Percentiles rank a stretch among this genome's conserved stretches.
phyloP scores from a whole-genome alignment of 2,113 vertebrate species.

The Camelus dromedarius region DNA sequence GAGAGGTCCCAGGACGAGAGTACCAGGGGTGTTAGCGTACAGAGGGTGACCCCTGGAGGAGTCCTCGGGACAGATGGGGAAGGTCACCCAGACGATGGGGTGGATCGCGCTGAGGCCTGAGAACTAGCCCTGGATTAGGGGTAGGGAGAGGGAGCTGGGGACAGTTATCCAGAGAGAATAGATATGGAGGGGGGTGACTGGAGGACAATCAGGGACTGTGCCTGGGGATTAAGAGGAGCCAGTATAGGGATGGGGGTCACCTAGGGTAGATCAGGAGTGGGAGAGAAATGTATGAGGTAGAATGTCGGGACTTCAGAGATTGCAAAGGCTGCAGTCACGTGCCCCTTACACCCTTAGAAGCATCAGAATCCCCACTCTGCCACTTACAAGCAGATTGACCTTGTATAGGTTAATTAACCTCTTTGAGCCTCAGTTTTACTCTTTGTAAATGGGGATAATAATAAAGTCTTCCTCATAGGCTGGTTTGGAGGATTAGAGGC shows the following conservation, averaged over 20 bases:
- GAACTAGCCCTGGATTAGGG: neutral
- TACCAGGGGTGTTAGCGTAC: neutral
- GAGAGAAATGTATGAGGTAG: neutral
- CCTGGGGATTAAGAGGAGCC: neutral
- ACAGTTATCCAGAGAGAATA: neutral
- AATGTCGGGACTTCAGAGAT: neutral
- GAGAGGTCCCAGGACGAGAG: neutral
- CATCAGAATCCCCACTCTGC: neutral
- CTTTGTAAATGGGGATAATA: neutral
- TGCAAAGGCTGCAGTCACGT: neutral
- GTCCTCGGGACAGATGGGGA: neutral
- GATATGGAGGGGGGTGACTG: neutral
- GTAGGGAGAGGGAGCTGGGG: no score
- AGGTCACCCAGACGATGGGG: neutral
- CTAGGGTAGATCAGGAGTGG: neutral
- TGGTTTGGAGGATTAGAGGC: slow-evolving; percentile 4
- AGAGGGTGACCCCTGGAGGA: neutral
- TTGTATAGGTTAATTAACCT: neutral
- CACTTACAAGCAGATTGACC: neutral
- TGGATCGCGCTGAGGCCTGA: neutral
- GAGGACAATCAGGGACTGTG: neutral
- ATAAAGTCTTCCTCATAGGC: neutral
- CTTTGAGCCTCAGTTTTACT: neutral
- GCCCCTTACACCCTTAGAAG: neutral
- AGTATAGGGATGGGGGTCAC: neutral